Conservation (phyloP, 2,797 vertebrate genomes). For the Podarcis lilfordi region DNA sequence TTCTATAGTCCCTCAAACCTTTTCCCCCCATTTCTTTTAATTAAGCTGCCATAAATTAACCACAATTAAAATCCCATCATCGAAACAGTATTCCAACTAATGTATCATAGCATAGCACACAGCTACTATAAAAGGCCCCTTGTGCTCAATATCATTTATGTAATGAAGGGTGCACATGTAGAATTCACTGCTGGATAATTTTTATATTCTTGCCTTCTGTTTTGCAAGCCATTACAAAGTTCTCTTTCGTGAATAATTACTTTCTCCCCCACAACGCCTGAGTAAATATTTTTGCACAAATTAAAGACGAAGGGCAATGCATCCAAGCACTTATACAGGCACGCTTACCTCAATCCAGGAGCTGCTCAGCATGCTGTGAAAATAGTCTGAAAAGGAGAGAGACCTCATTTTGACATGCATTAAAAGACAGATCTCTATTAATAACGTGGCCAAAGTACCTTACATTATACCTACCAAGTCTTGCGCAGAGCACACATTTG, state of each 20-base stretch:
- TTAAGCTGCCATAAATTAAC: too few relatives aligned
- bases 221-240: not conserved
- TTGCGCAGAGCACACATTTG: constrained; percentile 95
- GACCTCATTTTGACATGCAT: constrained; percentile 57
- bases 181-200: not conserved
- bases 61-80: not conserved
- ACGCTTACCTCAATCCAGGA: constrained; percentile 95
- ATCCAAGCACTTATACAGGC: not conserved
- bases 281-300: constrained; percentile 29
- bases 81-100: not conserved
- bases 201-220: not conserved
- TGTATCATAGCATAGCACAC: not conserved
- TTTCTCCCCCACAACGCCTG: not conserved
- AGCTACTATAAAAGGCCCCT: not conserved
- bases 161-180: not conserved
- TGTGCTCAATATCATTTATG: not conserved
- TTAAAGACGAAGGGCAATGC: not conserved
- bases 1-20: too few relatives aligned
- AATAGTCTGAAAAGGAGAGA: constrained; percentile 88
- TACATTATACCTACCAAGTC: constrained; percentile 86
- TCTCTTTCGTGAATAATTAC: not conserved
- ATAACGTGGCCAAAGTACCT: not conserved
- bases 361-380: constrained; percentile 96
- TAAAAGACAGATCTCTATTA: constrained; percentile 37
- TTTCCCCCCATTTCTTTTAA: too few relatives aligned